Base-by-base conservation (phyloP, 2,888 invertebrate species). In the Timema podura region DNA sequence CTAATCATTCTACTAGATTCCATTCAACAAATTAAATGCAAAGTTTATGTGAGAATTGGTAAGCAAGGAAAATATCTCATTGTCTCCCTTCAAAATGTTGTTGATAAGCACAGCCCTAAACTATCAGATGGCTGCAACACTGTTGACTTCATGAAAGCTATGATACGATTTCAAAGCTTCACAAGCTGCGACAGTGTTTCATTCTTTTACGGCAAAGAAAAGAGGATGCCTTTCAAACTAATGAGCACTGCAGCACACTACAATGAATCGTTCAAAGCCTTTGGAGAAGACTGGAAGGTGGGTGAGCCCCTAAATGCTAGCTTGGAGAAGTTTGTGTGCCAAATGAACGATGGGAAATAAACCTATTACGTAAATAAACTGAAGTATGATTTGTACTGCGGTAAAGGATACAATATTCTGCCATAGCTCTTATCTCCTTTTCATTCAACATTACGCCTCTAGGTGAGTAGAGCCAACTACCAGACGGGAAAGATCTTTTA, bases 121-220 rank as follows among this genome's bases (percentile, higher is more conserved):
- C 30, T 30, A 30, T 5, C 5, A 30, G 6, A 61, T 61, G 61
- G 61, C 30, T 61, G 61, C 61, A 44, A 61, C 13, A 6, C 45
- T 5, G 0, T 5, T 44, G 0, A 15, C 13, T 44, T 61, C 61
- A 6, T 30, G 61, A 30, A 61, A 61, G 15, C 57, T 61, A 11
- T 61, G 44, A 44, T 61, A 45, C 44, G 57, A 6, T 13, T 57
- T 57, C 8, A 57, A 5, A 61, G 61, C 13, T 61, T 61, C 61
- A 61, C 61, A 61, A 13, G 61, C 5, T 61, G 61, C 30, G 30
- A 61, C 16, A 61, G 10, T 13, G 45, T 61, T 61, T 61, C 61
- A 30, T 0, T 45, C 13, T 6, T 59, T 45, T 61, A 61, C 45
- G 61, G 61, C 30, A 61, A 61, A 30, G 61, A 45, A 5, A 61